A percentile compares a stretch with the other conserved stretches of the same genome.
Conservation (phyloP, 2,113 vertebrate species). For the Benitochromis conjunctus region DNA sequence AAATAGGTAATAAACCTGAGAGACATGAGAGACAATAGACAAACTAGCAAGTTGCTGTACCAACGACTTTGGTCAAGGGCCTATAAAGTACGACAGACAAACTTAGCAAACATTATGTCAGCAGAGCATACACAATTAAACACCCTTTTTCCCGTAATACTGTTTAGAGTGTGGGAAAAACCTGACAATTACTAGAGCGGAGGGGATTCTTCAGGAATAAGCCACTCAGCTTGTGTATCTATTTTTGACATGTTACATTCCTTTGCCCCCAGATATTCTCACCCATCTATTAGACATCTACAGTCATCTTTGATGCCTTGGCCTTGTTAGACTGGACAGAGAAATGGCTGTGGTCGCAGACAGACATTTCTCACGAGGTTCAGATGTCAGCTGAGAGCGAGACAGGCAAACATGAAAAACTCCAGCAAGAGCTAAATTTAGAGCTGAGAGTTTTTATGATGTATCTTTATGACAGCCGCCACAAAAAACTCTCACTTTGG, state of each 20-base stretch:
- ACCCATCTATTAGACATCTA: conserved; percentile 79
- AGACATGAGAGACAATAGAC: neutral
- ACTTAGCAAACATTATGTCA: conserved; percentile 19
- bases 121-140: conserved; percentile 46
- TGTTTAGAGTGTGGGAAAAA: conserved; percentile 47
- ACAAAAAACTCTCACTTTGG: conserved; percentile 64
- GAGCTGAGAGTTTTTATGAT: conserved; percentile 52
- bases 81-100: conserved; percentile 28
- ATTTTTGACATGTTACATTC: conserved; percentile 81
- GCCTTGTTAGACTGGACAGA: conserved; percentile 61
- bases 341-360: conserved; percentile 57
- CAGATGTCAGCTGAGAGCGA: conserved; percentile 70
- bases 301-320: conserved; percentile 76
- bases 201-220: conserved; percentile 55
- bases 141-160: conserved; percentile 25
- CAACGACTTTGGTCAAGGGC: neutral
- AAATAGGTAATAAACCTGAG: neutral
- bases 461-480: conserved; percentile 62
- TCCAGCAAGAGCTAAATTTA: conserved; percentile 63
- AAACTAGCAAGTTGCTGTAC: neutral
- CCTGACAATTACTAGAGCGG: neutral
- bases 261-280: conserved; percentile 74
- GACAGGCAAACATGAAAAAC: conserved; percentile 75
- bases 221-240: conserved; percentile 53
- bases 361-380: conserved; percentile 78